These are phyloP conservation scores for Ictidomys tridecemlineatus DNA, from an alignment of 2,113 vertebrate genomes.

Conservation along the genomic window DNA sequence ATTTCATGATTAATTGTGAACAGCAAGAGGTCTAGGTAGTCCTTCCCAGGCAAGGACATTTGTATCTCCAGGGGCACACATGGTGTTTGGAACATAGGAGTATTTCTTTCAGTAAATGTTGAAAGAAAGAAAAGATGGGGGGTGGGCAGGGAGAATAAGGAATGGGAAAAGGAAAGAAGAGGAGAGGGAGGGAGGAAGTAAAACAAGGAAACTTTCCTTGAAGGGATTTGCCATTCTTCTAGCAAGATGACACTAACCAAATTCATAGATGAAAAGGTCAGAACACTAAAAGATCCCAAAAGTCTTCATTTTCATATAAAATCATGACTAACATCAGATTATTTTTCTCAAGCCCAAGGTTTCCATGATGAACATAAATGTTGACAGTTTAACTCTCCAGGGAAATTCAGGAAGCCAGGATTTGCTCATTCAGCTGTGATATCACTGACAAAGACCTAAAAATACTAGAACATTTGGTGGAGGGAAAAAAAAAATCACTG, in stretches of 20 bases:
- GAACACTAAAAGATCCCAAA: neutral
- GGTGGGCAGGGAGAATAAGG: neutral
- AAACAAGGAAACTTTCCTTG: conserved; percentile 8
- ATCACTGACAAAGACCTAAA: conserved; percentile 61
- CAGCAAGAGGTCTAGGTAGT: neutral
- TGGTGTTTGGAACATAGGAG: neutral
- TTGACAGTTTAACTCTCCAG: conserved; percentile 66
- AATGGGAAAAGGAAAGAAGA: neutral
- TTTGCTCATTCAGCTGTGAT: conserved; percentile 66
- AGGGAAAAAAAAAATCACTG: neutral
- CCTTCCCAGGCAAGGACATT: neutral
- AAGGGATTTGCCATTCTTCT: neutral
- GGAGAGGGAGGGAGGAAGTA: neutral
- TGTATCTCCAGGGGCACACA: neutral
- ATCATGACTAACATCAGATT: conserved; percentile 50
- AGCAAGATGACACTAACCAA: conserved; percentile 3
- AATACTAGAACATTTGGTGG: conserved; percentile 61
- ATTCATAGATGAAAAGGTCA: conserved; percentile 14
- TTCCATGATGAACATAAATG: conserved; percentile 61
- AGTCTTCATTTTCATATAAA: conserved; percentile 22
- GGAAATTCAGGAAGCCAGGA: conserved; percentile 57
- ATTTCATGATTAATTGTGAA: neutral
- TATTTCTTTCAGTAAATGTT: conserved; percentile 37
- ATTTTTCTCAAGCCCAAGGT: conserved; percentile 29
- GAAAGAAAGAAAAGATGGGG: neutral